phyloP scores from a whole-genome alignment of 92 coral and sea anemone species.

The Diadumene lineata region DNA sequence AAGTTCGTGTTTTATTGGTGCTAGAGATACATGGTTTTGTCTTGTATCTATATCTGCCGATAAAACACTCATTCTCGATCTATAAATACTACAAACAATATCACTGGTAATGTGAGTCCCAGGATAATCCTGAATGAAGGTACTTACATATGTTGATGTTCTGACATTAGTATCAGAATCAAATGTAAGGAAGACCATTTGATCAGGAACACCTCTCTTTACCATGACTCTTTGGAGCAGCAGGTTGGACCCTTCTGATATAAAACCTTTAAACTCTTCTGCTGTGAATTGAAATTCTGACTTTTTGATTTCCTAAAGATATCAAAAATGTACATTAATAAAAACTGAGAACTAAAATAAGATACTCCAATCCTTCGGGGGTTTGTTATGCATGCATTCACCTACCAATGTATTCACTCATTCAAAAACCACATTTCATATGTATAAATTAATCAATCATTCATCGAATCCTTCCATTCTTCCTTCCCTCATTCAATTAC shows the following conservation, averaged over 20 bases:
- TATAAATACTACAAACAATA: background rate
- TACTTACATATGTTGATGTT: conserved; percentile 85
- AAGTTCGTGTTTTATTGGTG: too few species aligned
- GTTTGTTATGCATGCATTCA: too few species aligned
- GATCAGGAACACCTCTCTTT: conserved; percentile 68
- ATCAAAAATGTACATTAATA: background rate
- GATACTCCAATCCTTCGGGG: too few species aligned
- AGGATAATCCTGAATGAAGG: background rate
- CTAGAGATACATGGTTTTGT: too few species aligned
- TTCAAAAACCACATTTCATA: too few species aligned
- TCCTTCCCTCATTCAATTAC: too few species aligned
- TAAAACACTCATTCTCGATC: too few species aligned
- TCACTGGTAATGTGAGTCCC: background rate
- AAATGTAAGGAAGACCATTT: conserved; percentile 76
- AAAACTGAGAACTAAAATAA: too few species aligned
- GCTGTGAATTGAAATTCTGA: conserved; percentile 60
- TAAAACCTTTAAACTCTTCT: conserved; percentile 82
- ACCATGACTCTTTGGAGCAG: conserved; percentile 73
- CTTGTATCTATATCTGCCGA: too few species aligned
- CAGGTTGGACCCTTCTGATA: conserved; percentile 93
- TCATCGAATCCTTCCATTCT: too few species aligned
- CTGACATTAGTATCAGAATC: conserved; percentile 88
- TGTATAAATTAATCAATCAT: too few species aligned
- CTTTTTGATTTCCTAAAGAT: conserved; percentile 65
- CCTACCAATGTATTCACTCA: too few species aligned